Evolutionary conservation across 2,113 vertebrate genomes (phyloP), one percentile per base, ranked within the genome.

Genomic region (Tragelaphus buxtoni): DNA sequence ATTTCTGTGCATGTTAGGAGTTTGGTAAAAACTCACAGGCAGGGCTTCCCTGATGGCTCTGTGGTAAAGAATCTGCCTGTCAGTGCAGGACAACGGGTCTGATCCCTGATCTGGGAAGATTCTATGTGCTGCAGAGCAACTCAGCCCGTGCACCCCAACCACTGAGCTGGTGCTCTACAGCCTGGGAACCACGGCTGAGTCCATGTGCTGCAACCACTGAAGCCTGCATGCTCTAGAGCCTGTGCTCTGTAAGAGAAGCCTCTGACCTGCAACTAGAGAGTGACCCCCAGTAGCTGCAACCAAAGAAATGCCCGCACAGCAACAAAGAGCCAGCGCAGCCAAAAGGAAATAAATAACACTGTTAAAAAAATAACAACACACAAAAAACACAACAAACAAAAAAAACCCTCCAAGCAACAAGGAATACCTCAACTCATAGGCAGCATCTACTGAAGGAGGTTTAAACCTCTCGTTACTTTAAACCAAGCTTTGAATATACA

Each of bases 11-110:
- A 69, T 90, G 91, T 95, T 90, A 92, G 96, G 94, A 80, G 56
- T 94, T 97, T 86, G 96, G 84, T 56, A 96, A 97, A 98, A 98
- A 96, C 97, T 96, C 91, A 39, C 10, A 74, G 22, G 35, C 18
- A 72, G 69, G 20, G 11, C 69, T 74, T 42, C 39, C 22, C 22
- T 14, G 39, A 39, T 7, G 69, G 39, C 39, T 74, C 69, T 3
- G 69, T 42, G 69, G 69, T 74, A 74, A 74, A 42, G 69, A 42
- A 74, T 26, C 39, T 2, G 22, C 39, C 35, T 74, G 69, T 74
- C 12, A 13, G 24, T 13, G 39, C 39, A 74, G 39, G 35, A 42
- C 20, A 42, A 26, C 1, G 3, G 22, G 69, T 42, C 39, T 74
- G 39, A 74, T 7, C 22, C 22, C 11, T 42, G 39, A 74, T 42